phyloP scores from a whole-genome alignment of 2,113 vertebrate species.

The Brachypteracias leptosomus region DNA sequence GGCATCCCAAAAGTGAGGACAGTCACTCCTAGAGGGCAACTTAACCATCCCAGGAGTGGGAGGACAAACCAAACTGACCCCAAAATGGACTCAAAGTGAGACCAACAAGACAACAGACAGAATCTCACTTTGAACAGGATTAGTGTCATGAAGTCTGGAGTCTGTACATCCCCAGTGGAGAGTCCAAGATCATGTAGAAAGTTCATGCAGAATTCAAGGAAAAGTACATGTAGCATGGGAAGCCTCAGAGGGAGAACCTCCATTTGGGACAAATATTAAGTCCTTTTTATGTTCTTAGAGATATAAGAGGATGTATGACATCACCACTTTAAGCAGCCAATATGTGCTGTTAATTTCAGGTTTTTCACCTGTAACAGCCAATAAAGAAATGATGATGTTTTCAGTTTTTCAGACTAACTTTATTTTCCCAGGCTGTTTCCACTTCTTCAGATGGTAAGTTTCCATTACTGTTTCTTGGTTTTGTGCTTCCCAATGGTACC shows the following conservation, averaged over 20 bases:
- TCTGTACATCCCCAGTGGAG: accelerated
- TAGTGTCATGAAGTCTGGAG: not conserved
- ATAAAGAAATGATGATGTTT: not conserved
- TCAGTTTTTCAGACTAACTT: not conserved
- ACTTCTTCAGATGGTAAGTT: not conserved
- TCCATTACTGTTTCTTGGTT: not conserved
- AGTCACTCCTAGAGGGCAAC: not conserved
- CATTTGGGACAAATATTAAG: not conserved
- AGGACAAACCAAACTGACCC: not conserved
- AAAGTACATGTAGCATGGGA: not conserved
- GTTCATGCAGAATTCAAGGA: not conserved
- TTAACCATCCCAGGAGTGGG: not conserved
- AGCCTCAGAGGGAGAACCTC: not conserved
- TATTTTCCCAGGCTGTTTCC: not conserved
- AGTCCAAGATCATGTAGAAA: not conserved
- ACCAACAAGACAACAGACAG: not conserved
- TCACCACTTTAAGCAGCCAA: not conserved
- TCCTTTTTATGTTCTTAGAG: not conserved
- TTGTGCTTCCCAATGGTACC: not conserved
- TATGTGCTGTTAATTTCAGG: not conserved
- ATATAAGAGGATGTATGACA: not conserved
- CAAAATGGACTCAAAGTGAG: not conserved
- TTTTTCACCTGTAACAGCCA: not conserved
- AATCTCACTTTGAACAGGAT: not conserved
- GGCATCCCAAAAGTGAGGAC: accelerated